Evolutionary conservation across 1,140 invertebrate genomes (phyloP), one percentile per base, ranked within the genome.

Genomic region (Cotesia typhae): DNA sequence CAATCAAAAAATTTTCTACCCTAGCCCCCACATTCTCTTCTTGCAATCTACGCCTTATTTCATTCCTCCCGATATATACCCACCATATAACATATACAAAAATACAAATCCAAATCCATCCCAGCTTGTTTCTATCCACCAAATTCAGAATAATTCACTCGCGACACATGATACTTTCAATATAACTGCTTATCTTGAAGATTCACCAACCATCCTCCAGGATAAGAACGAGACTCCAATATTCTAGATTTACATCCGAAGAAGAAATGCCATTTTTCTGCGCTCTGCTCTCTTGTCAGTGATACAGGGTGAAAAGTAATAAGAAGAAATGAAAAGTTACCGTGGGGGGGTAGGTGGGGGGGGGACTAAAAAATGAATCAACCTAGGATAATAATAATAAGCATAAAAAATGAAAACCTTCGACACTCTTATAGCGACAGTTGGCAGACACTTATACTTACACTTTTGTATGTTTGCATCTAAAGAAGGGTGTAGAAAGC

Each of bases 321-420:
- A 71, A 65, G 51, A 71, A 71, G 41, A 53, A 66, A 71, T 71
- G 70, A 71, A 71, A 66, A 71, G 70, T 71, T 61, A 51, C 60
- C 61, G 65, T 51, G 63, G 63, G 52, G 63, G 28, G 51, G 52
- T 9, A 55, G 47, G 28, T 51, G 51, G 12, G 59, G 59, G 57
- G 41, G 28, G 52, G 37, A 52, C 17, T 51, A 37, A 64, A 55
- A 57, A 38, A 37, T 36, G 37, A 65, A 66, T 47, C 6, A 47
- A 47, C 28, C 28, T 1, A 28, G 28, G 41, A 47, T 9, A 47
- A 7, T 9, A 47, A 47, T 9, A 47, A 47, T 47, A 47, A 47
- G 10, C 10, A 10, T 53, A 53, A 14, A 53, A 14, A 12, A 14
- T 14, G 12, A 55, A 28, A 59, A 59, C 12, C 12, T 55, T n/a